These are phyloP conservation scores for Megalops atlanticus DNA, from an alignment of 2,113 vertebrate genomes.

Conservation along the genomic window DNA sequence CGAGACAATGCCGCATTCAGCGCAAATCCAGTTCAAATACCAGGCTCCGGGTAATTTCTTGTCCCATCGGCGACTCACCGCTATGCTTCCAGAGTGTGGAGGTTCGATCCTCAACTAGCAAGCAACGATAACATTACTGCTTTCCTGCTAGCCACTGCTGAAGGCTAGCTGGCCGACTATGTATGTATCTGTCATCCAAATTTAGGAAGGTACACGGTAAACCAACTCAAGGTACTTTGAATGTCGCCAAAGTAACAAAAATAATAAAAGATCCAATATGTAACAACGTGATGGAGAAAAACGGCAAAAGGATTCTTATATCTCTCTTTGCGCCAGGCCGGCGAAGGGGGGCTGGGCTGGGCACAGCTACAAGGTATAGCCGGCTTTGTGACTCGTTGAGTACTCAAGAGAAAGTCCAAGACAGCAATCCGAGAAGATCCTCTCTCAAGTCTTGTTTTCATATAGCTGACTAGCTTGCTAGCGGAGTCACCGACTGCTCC, in stretches of 20 bases:
- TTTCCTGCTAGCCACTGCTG: no score
- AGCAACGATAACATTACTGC: background rate
- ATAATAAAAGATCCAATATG: slow-evolving; percentile 17
- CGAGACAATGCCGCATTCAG: background rate
- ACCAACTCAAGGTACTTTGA: background rate
- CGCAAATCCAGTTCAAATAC: background rate
- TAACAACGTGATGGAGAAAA: background rate
- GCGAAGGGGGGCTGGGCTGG: slow-evolving; percentile 54
- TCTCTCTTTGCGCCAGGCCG: slow-evolving; percentile 50
- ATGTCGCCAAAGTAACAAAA: background rate
- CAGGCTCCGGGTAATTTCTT: background rate
- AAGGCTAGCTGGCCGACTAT: no score
- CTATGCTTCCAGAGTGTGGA: background rate
- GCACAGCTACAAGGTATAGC: slow-evolving; percentile 42
- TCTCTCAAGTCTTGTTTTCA: slow-evolving; percentile 10
- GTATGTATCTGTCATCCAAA: background rate
- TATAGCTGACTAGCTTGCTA: background rate
- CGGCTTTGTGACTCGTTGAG: slow-evolving; percentile 40
- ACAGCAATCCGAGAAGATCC: background rate
- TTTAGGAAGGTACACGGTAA: background rate
- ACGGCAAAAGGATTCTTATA: slow-evolving; percentile 50
- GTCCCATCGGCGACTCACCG: background rate
- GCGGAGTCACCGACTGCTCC: background rate
- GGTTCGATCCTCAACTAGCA: background rate
- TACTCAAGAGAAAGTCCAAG: slow-evolving; percentile 25